Evolutionary conservation across 2,113 vertebrate species (phyloP).

Genomic region (Oncorhynchus mykiss): DNA sequence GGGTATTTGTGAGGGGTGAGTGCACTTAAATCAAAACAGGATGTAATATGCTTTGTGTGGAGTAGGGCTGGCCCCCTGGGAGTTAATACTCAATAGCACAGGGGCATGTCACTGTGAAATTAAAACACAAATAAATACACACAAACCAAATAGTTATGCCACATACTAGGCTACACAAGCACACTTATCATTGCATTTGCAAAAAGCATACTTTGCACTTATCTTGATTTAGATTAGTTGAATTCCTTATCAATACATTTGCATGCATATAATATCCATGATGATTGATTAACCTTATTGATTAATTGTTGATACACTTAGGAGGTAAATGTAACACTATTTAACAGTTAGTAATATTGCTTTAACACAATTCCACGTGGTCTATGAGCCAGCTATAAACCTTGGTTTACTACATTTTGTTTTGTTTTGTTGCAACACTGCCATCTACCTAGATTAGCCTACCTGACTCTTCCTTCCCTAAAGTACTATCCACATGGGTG

Average conservation of each 20-base stretch:
- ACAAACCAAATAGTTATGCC: background rate
- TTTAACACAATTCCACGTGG: too few species aligned
- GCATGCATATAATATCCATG: too few species aligned
- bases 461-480: too few species aligned
- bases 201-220: background rate
- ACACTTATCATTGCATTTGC: background rate
- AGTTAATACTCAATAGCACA: conserved; percentile 59
- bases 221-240: background rate
- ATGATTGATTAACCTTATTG: too few species aligned
- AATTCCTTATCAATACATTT: too few species aligned
- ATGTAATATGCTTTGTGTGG: conserved; percentile 63
- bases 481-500: background rate
- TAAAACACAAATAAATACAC: conserved; percentile 33
- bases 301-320: too few species aligned
- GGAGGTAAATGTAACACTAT: too few species aligned
- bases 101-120: conserved; percentile 48
- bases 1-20: conserved; percentile 64
- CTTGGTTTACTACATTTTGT: too few species aligned
- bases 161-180: background rate
- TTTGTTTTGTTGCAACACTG: too few species aligned
- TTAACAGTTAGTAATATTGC: too few species aligned
- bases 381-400: too few species aligned
- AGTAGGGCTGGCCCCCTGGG: conserved; percentile 45
- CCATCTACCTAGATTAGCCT: too few species aligned
- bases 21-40: conserved; percentile 69